Evolutionary conservation across 35 echinoderm and acorn worm genomes (phyloP).

Genomic region (Anneissia japonica): DNA sequence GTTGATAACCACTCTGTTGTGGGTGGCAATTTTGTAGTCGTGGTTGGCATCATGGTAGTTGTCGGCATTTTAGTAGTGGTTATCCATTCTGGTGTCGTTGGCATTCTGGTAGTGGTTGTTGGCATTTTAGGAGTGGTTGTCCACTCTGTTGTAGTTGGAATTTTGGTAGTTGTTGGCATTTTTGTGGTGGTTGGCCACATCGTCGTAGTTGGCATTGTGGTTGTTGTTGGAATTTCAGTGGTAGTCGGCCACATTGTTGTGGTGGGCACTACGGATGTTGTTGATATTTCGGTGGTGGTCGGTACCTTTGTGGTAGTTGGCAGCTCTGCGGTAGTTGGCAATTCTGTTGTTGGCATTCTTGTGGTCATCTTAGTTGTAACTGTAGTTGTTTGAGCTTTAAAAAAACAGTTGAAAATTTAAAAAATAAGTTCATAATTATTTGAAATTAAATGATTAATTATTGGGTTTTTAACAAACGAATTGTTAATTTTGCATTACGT

Average conservation of each 20-base stretch:
- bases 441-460: no score
- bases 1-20: not conserved
- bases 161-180: not conserved
- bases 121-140: no score
- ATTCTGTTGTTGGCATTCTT: not conserved
- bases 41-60: not conserved
- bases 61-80: not conserved
- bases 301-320: not conserved
- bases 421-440: no score
- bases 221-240: not conserved
- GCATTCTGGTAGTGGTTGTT: not conserved
- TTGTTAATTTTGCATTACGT: no score
- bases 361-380: not conserved
- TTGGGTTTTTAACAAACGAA: no score
- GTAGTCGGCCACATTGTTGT: not conserved
- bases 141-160: not conserved
- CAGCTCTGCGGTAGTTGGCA: not conserved
- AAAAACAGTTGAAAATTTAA: no score
- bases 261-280: not conserved
- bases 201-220: not conserved
- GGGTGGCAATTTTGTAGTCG: not conserved
- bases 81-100: no score
- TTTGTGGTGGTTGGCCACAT: not conserved
- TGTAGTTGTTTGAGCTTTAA: not conserved
- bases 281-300: not conserved